Conservation (phyloP, 2,797 vertebrate species). For the Melopsittacus undulatus region DNA sequence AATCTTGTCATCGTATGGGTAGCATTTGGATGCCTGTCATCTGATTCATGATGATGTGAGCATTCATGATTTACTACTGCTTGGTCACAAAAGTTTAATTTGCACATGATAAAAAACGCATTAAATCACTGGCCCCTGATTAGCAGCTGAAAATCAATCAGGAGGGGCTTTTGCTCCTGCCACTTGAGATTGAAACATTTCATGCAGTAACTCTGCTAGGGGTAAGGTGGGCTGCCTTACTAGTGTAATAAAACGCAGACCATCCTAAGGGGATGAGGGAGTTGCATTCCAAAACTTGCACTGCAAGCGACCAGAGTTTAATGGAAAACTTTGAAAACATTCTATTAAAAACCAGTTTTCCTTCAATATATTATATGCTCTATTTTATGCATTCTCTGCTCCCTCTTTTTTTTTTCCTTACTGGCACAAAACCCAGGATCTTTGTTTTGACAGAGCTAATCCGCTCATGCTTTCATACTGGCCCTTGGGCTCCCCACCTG, state of each 20-base stretch:
- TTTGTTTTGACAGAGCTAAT: slow-evolving; percentile 61
- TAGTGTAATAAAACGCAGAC: slow-evolving; percentile 49
- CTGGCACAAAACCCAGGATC: slow-evolving; percentile 20
- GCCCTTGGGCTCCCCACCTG: slow-evolving; percentile 43
- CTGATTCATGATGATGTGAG: neutral
- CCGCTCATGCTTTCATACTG: neutral
- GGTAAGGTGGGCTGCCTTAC: slow-evolving; percentile 44
- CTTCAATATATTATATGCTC: slow-evolving; percentile 31
- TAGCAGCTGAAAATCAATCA: neutral
- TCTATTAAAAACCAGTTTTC: slow-evolving; percentile 50
- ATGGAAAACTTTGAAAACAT: slow-evolving; percentile 65
- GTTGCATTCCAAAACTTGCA: slow-evolving; percentile 64
- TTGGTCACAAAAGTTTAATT: neutral
- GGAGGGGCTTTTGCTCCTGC: neutral
- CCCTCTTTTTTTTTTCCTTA: slow-evolving; percentile 28
- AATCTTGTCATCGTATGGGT: neutral
- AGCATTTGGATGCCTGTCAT: neutral
- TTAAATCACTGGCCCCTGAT: slow-evolving; percentile 5
- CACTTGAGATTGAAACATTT: neutral
- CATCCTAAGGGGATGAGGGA: slow-evolving; percentile 60
- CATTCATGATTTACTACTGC: neutral
- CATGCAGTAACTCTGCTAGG: slow-evolving; percentile 33
- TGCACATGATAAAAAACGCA: neutral
- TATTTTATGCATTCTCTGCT: slow-evolving; percentile 44
- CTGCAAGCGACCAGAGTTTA: slow-evolving; percentile 49